phyloP scores from a whole-genome alignment of 2,113 vertebrate species.

The Crypturellus undulatus region DNA sequence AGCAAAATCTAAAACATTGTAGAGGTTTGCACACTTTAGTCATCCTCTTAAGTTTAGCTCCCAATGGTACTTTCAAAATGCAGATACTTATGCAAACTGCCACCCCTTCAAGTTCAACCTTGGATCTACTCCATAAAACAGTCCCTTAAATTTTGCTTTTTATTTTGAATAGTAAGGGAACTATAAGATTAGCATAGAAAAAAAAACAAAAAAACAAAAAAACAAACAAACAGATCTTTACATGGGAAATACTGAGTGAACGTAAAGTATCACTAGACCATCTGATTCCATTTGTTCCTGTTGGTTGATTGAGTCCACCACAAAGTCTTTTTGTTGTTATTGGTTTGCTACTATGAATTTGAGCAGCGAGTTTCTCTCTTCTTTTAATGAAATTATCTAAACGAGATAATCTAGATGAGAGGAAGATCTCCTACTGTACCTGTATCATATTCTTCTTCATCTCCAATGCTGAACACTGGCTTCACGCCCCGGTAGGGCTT shows the following conservation, averaged over 20 bases:
- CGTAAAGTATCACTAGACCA: not conserved
- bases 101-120: not conserved
- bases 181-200: not conserved
- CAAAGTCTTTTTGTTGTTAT: not conserved
- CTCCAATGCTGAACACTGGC: slow-evolving; percentile 97
- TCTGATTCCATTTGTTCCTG: not conserved
- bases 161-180: not conserved
- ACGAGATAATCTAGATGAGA: not conserved
- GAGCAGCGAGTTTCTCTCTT: not conserved
- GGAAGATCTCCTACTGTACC: slow-evolving; percentile 76
- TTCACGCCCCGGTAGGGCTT: slow-evolving; percentile 98
- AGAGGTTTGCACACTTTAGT: not conserved
- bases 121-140: not conserved
- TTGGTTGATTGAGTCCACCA: not conserved
- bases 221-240: not conserved
- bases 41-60: not conserved
- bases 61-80: not conserved
- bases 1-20: not conserved
- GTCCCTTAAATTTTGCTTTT: not conserved
- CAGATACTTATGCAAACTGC: not conserved
- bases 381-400: not conserved
- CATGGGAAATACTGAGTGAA: not conserved
- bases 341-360: not conserved
- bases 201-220: not conserved
- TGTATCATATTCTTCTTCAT: slow-evolving; percentile 98